Evolutionary conservation across 2,888 invertebrate genomes (phyloP), one percentile per base, ranked within the genome.

Genomic region (Noctua fimbriata): DNA sequence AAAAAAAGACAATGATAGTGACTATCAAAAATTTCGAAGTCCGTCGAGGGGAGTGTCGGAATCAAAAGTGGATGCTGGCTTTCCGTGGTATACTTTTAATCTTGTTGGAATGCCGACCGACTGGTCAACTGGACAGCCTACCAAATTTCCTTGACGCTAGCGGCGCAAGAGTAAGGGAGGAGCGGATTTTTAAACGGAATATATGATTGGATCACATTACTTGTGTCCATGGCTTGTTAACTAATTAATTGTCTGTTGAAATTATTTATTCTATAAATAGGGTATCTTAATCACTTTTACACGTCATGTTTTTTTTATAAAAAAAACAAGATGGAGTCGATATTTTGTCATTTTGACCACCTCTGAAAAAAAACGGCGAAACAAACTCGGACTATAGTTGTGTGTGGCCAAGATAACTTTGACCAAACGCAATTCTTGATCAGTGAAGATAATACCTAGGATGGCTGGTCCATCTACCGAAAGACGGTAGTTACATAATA

Each of bases 81-180:
- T 81, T 86, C 82, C 79, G 89, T 89, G 87, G 85, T 89, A 88
- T 88, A 94, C 93, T 94, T 93, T 94, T 93, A 90, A 91, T 95
- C 89, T 94, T 92, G 89, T 92, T 91, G 93, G 95, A 94, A 95
- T 95, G 95, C 89, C 85, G 92, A 76, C 78, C 21, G 84, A 92
- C 94, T 78, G 91, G 94, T 92, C 86, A 69, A 92, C 93, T 73
- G 90, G 93, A 90, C 86, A 75, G 75, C 73, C 78, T 75, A 90
- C 86, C 77, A 91, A 92, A 92, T 92, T 93, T 92, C 88, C 89
- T 89, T 90, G 71, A 55, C 36, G 74, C 36, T 63, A 44, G 1
- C 14, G 81, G 71, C 47, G 55, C 72, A 85, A 87, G 36, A 44
- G 66, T 21, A 41, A 1, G 49, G 36, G 76, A 67, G 9, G 12